phyloP scores from a whole-genome alignment of 2,797 vertebrate genomes.

The Phoebastria nigripes region DNA sequence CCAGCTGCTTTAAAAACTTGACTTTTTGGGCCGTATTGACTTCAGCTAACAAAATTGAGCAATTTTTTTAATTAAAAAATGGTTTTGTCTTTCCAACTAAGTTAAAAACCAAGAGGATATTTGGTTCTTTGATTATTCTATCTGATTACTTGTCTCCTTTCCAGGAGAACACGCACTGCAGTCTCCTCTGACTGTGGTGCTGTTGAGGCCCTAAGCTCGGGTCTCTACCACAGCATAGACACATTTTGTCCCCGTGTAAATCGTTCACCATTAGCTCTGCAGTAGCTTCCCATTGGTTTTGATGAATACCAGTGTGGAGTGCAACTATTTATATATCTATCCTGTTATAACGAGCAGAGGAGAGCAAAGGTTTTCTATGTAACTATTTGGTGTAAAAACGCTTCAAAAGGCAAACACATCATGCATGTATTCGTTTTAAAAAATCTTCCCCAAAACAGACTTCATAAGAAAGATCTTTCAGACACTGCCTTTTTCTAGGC shows the following conservation, averaged over 20 bases:
- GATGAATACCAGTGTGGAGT: neutral
- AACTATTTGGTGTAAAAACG: neutral
- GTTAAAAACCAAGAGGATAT: neutral
- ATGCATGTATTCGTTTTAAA: neutral
- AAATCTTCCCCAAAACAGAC: neutral
- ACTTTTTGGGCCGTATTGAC: neutral
- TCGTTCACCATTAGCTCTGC: neutral
- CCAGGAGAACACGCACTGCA: fast-evolving
- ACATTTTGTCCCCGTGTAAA: neutral
- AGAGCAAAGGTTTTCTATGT: neutral
- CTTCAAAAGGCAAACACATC: neutral
- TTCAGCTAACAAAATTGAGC: neutral
- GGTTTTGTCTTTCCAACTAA: neutral
- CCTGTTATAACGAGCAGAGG: neutral
- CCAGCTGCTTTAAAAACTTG: neutral
- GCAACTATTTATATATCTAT: neutral
- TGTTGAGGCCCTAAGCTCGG: neutral
- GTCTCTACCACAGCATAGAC: neutral
- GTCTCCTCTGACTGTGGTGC: neutral
- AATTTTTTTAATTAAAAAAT: neutral
- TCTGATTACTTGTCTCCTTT: neutral
- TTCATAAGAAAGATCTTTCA: neutral
- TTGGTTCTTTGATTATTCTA: neutral
- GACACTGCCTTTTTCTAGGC: neutral
- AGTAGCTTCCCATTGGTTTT: neutral